phyloP scores from a whole-genome alignment of 2,888 invertebrate species.

The Euclidia mi region DNA sequence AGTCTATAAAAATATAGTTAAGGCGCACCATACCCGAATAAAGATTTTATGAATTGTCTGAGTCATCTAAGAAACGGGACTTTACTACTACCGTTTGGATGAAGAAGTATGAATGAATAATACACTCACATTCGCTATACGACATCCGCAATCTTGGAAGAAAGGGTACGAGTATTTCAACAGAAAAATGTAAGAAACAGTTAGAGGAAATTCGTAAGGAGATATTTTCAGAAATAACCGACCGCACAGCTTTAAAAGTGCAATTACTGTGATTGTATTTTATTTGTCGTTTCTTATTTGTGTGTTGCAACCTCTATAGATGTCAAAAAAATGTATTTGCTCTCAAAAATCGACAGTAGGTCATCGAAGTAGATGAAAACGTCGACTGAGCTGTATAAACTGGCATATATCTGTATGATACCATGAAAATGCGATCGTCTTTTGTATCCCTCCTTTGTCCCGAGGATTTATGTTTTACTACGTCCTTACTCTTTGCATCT shows the following conservation, averaged over 20 bases:
- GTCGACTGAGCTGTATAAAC: slow-evolving; percentile 27
- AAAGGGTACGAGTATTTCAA: slow-evolving; percentile 48
- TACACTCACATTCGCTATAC: slow-evolving; percentile 45
- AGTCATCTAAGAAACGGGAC: slow-evolving; percentile 31
- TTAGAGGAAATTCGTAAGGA: slow-evolving; percentile 52
- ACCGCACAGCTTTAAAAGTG: slow-evolving; percentile 65
- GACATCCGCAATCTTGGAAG: slow-evolving; percentile 45
- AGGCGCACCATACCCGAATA: slow-evolving; percentile 33
- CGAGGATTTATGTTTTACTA: slow-evolving; percentile 48
- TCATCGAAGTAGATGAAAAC: slow-evolving; percentile 32
- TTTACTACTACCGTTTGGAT: slow-evolving; percentile 47
- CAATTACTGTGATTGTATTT: slow-evolving; percentile 75
- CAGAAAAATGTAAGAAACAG: slow-evolving; percentile 61
- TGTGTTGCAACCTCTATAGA: slow-evolving; percentile 48
- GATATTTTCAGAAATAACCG: slow-evolving; percentile 64
- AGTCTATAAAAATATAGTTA: slow-evolving; percentile 43
- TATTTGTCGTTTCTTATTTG: slow-evolving; percentile 63
- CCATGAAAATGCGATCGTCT: slow-evolving; percentile 37
- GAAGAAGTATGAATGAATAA: slow-evolving; percentile 50
- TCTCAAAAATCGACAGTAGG: slow-evolving; percentile 26
- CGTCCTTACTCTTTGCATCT: slow-evolving; percentile 43
- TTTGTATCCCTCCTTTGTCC: slow-evolving; percentile 37
- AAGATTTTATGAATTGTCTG: slow-evolving; percentile 49
- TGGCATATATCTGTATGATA: slow-evolving; percentile 31
- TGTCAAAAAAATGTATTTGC: slow-evolving; percentile 51